phyloP scores from a whole-genome alignment of 2,888 invertebrate species.

The Lasioglossum zephyrum region DNA sequence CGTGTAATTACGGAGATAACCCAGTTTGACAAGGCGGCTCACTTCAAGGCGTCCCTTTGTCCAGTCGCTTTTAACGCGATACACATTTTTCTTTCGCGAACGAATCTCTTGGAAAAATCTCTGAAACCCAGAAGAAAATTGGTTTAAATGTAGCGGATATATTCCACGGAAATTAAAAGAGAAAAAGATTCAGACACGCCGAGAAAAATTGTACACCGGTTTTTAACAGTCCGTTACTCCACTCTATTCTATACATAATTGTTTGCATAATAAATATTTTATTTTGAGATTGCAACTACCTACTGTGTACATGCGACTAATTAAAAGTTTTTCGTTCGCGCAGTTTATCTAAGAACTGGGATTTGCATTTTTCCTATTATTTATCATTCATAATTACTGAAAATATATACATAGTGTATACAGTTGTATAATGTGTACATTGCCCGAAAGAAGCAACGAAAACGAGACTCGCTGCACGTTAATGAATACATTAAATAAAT shows the following conservation, averaged over 20 bases:
- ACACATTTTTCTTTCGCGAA: not conserved
- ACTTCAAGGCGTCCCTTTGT: slow-evolving; percentile 8
- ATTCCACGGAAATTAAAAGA: not conserved
- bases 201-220: not conserved
- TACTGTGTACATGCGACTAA: no score
- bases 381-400: not conserved
- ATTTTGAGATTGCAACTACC: no score
- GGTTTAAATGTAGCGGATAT: not conserved
- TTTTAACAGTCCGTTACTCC: no score
- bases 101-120: not conserved
- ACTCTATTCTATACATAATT: no score
- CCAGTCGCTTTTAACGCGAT: not conserved
- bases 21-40: slow-evolving; percentile 30
- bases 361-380: not conserved
- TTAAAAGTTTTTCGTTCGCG: no score
- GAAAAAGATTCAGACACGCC: not conserved
- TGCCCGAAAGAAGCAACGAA: not conserved
- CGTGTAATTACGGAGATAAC: slow-evolving; percentile 50
- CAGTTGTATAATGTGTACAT: no score
- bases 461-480: not conserved
- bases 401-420: no score
- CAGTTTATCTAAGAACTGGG: no score
- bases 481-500: not conserved
- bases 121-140: not conserved
- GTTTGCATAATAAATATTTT: no score